Percentiles rank a stretch among this genome's conserved stretches.
These are phyloP conservation scores for Tapera naevia DNA, from an alignment of 2,797 vertebrate species.

Conservation along the genomic window DNA sequence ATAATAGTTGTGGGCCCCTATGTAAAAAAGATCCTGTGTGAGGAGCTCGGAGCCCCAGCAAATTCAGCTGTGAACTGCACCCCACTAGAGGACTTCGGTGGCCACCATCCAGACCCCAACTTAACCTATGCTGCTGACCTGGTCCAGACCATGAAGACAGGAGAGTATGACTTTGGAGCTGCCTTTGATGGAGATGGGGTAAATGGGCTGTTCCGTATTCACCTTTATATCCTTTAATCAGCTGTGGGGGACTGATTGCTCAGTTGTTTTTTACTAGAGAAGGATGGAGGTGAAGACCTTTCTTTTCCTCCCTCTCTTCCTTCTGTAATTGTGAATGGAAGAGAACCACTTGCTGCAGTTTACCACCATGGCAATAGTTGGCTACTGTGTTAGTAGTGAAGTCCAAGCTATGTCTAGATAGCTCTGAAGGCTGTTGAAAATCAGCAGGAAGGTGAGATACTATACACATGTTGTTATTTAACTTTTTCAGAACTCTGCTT, in stretches of 20 bases:
- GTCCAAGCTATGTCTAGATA: neutral
- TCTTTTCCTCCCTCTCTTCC: neutral
- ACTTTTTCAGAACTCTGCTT: neutral
- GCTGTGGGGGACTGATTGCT: neutral
- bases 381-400: neutral
- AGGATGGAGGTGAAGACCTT: neutral
- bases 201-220: slow-evolving; percentile 43
- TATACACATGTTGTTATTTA: neutral
- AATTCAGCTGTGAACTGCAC: slow-evolving; percentile 92
- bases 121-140: slow-evolving; percentile 95
- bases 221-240: neutral
- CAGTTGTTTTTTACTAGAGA: neutral
- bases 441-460: neutral
- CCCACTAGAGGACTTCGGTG: slow-evolving; percentile 94
- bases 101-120: slow-evolving; percentile 98
- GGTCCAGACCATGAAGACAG: slow-evolving; percentile 93
- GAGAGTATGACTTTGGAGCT: slow-evolving; percentile 95
- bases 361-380: neutral
- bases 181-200: slow-evolving; percentile 98
- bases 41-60: slow-evolving; percentile 93
- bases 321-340: neutral
- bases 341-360: neutral
- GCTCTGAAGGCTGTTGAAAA: neutral
- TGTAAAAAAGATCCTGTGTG: slow-evolving; percentile 95
- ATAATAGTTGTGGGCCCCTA: slow-evolving; percentile 92